Evolutionary conservation across 2,888 invertebrate species (phyloP), one percentile per base, ranked within the genome.

Genomic region (Andrena minutula): DNA sequence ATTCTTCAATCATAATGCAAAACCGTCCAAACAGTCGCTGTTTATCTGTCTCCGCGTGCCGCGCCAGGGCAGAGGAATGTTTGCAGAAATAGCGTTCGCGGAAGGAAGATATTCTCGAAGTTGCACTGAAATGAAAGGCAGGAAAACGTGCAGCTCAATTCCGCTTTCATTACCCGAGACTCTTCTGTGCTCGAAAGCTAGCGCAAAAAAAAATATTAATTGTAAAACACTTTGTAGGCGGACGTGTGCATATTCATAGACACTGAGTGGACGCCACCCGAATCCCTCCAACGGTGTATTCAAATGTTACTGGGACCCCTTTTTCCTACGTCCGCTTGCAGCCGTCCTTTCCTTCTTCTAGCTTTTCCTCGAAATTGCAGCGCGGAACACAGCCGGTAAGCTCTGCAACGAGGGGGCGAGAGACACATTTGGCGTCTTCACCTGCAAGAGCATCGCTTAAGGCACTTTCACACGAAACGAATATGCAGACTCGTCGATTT

Each of bases 201-300:
- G 58, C 51, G 79, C 56, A 49, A 64, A 79, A 78, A 69, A 76
- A 63, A 3, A 41, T 79, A 78, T 79, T 79, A 79, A 79, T 79
- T 77, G 79, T 64, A 64, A 79, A 70, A 79, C 69, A 78, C 79
- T 79, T 79, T 64, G 63, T n/a, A 49, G 35, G 56, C 49, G 28
- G 49, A 70, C 23, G 69, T n/a, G 69, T 78, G 79, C 79, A 78
- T 79, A 78, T 79, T 79, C 79, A 78, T 79, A 76, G 12, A 12
- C 26, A 8, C 20, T 26, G 73, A 68, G 41, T 26, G 65, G 2
- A n/a, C n/a, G 2, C 2, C 68, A 47, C 32, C 49, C 8, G 47
- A 76, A 69, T 47, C 30, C 65, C 68, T 20, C 30, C 30, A 20
- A 20, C 26, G 26, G 63, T 56, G 35, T 41, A 79, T 77, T 69